A percentile compares a stretch with the other conserved stretches of the same genome.
These are phyloP conservation scores for Stenurella melanura DNA, from an alignment of 2,888 invertebrate species.

Conservation along the genomic window DNA sequence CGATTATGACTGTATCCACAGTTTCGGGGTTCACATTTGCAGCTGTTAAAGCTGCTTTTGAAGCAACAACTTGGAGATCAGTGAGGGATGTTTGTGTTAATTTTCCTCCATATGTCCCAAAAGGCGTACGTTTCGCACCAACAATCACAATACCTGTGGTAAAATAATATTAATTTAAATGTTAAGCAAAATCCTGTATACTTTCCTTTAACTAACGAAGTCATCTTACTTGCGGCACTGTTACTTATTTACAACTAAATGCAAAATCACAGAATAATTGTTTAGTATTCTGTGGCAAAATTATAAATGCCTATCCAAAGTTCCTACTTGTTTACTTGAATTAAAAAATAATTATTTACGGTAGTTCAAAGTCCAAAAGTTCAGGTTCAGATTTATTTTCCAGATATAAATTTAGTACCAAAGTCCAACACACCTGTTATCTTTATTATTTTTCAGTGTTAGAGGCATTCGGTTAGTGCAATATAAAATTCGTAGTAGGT, in stretches of 20 bases:
- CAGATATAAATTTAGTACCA: too few species aligned
- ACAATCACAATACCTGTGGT: slow-evolving; percentile 89
- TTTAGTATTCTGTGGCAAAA: too few species aligned
- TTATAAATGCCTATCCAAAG: neutral
- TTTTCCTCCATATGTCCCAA: slow-evolving; percentile 95
- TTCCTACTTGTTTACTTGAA: neutral
- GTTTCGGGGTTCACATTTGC: slow-evolving; percentile 89
- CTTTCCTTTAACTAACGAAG: slow-evolving; percentile 59
- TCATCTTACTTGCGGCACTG: slow-evolving; percentile 51
- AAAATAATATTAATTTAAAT: neutral
- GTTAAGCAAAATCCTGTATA: slow-evolving; percentile 7
- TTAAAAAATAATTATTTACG: neutral
- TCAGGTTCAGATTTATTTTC: neutral
- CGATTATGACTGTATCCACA: slow-evolving; percentile 92
- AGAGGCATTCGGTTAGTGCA: too few species aligned
- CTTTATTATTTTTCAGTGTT: too few species aligned
- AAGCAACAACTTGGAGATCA: slow-evolving; percentile 88
- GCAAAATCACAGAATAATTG: too few species aligned
- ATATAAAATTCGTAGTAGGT: neutral
- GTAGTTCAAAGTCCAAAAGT: slow-evolving; percentile 23
- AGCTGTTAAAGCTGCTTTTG: slow-evolving; percentile 85
- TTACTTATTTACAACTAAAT: neutral
- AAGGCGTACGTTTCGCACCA: slow-evolving; percentile 96
- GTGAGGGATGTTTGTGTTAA: slow-evolving; percentile 84
- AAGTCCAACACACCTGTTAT: neutral